Evolutionary conservation across 1,140 invertebrate genomes (phyloP), one percentile per base, ranked within the genome.

Genomic region (Elysia chlorotica): DNA sequence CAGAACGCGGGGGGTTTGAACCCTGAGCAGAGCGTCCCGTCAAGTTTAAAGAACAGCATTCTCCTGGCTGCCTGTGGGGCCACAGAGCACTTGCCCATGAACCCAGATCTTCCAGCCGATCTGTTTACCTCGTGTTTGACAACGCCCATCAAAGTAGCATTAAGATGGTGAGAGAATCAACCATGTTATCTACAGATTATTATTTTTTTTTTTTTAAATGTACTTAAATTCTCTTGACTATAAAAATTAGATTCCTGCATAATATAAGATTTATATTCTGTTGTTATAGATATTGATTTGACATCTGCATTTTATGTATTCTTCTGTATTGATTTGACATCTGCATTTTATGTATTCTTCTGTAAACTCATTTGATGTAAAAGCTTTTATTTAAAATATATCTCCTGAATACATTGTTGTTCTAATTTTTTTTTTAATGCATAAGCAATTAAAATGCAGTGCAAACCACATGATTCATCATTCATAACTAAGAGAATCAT

Each of bases 81-180:
- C 21, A 93, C 93, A 83, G 95, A 99, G 88, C 92, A 94, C 76
- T 90, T 99, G 75, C 98, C 98, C 4, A 97, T 98, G 95, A 96
- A 98, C 90, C 94, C 97, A 28, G 95, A 98, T 87, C 89, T 99
- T 76, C 98, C 98, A n/a, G 97, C 97, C 21, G 98, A 99, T 90
- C 90, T 99, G 57, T 99, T 99, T 89, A 99, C 98, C 28, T 92
- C 96, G 28, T 99, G 97, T 87, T 91, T 99, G 71, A 99, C 97
- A 25, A 99, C 97, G 23, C 98, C 98, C 36, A 98, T 99, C 81
- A 96, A 96, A 90, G 97, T 97, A 81, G 97, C 96, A 36, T 89
- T 99, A 54, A 91, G 94, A 82, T 99, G 96, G 96, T 92, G 84
- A n/a, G n/a, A n/a, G n/a, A n/a, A n/a, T n/a, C n/a, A n/a, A n/a